Percentiles rank a stretch among this genome's conserved stretches.
Conservation (phyloP, 2,797 vertebrate species). For the Brotogeris chrysoptera region DNA sequence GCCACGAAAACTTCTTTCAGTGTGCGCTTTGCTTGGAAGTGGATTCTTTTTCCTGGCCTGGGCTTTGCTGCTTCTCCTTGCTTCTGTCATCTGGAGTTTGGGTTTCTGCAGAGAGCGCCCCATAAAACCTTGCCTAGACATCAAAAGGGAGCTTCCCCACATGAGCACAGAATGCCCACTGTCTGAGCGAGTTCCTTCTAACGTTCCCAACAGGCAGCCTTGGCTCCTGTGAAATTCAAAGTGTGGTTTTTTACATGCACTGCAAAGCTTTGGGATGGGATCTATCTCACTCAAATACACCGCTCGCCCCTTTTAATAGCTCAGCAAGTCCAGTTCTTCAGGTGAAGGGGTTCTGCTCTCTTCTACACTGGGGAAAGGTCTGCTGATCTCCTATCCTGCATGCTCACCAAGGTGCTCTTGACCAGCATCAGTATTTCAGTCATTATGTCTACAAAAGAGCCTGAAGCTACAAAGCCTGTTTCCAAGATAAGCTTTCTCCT, state of each 20-base stretch:
- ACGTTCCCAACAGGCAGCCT: neutral
- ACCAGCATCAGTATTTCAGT: neutral
- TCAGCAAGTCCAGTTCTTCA: neutral
- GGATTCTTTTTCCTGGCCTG: neutral
- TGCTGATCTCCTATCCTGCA: rapidly evolving
- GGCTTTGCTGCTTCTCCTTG: neutral
- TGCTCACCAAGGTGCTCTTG: neutral
- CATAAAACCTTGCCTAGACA: neutral
- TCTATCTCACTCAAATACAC: neutral
- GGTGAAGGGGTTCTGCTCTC: neutral
- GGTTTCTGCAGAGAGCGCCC: neutral
- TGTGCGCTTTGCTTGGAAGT: neutral
- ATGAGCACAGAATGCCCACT: neutral
- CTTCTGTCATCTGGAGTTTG: neutral
- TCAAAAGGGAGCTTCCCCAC: neutral
- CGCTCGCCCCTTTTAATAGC: rapidly evolving
- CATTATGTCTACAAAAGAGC: neutral
- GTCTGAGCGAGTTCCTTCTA: neutral
- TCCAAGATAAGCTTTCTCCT: conserved; percentile 11
- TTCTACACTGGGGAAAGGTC: neutral
- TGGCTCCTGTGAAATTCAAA: neutral
- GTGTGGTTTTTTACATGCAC: neutral
- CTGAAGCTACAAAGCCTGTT: neutral
- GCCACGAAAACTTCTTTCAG: neutral
- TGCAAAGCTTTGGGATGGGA: neutral